Conservation (phyloP, 2,888 invertebrate species). For the Heteromurus nitidus region DNA sequence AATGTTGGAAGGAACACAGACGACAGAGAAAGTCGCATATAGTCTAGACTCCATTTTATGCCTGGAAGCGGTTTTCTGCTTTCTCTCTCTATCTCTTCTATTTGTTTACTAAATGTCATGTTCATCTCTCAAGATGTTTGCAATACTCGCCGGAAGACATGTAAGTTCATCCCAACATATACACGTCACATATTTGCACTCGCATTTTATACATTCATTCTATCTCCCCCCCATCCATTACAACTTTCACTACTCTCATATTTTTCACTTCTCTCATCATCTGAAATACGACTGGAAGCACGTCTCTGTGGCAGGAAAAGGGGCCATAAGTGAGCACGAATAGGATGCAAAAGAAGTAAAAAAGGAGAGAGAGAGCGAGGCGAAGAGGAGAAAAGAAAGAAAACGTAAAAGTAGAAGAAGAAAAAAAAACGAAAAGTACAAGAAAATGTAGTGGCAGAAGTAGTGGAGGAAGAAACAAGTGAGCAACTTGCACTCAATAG, state of each 20-base stretch:
- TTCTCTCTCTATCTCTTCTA: conserved; percentile 11
- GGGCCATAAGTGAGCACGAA: conserved; percentile 24
- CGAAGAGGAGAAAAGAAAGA: neutral
- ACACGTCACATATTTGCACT: conserved; percentile 30
- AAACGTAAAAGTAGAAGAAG: conserved; percentile 26
- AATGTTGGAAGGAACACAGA: too few relatives aligned
- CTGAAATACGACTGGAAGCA: conserved; percentile 33
- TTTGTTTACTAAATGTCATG: conserved; percentile 61
- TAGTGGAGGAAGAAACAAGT: conserved; percentile 28
- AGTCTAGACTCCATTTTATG: too few relatives aligned
- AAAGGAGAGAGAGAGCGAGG: conserved; percentile 22
- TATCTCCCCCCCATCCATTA: conserved; percentile 42
- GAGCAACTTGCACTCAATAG: conserved; percentile 72
- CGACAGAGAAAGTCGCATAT: too few relatives aligned
- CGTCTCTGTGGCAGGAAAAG: neutral
- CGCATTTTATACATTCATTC: conserved; percentile 19
- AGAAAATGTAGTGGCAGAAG: neutral
- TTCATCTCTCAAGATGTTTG: conserved; percentile 52
- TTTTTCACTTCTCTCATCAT: conserved; percentile 42
- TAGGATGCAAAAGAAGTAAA: conserved; percentile 27
- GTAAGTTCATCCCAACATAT: conserved; percentile 24
- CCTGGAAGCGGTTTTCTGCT: neutral
- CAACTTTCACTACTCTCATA: conserved; percentile 24
- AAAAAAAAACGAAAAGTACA: conserved; percentile 10
- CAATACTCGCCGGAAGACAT: conserved; percentile 49